Percentiles rank a stretch among this genome's conserved stretches.
These are phyloP conservation scores for Hemibagrus wyckioides DNA, from an alignment of 2,113 vertebrate species.

Conservation along the genomic window DNA sequence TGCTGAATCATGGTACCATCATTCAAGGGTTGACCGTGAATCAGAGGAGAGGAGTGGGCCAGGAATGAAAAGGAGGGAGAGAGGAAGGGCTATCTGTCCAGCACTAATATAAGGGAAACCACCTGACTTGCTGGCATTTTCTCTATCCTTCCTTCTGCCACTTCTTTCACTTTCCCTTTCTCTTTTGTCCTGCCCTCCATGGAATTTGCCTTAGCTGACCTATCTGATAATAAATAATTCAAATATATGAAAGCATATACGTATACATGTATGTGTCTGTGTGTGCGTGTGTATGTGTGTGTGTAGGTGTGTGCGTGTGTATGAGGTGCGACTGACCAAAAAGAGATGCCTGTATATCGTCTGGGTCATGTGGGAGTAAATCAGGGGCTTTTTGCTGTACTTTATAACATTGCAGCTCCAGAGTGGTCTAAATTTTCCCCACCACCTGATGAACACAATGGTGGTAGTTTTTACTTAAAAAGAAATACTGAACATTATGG, in stretches of 20 bases:
- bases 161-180: conserved; percentile 26
- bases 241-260: conserved; percentile 22
- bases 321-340: background rate
- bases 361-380: conserved; percentile 7
- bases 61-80: background rate
- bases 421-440: conserved; percentile 7
- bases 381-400: conserved; percentile 27
- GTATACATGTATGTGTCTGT: conserved; percentile 4
- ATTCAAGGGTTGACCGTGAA: background rate
- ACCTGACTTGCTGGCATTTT: conserved; percentile 37
- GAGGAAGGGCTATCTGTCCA: background rate
- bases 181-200: background rate
- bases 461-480: background rate
- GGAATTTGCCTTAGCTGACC: background rate
- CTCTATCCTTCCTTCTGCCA: conserved; percentile 34
- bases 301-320: background rate
- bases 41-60: background rate
- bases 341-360: conserved; percentile 21
- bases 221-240: conserved; percentile 41
- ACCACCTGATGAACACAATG: background rate
- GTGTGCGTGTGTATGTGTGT: background rate
- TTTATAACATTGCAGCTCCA: background rate
- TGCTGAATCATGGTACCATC: conserved; percentile 44
- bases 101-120: conserved; percentile 17
- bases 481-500: background rate